Base-by-base conservation (phyloP, 2,888 invertebrate genomes). In the Tetragonisca angustula region DNA sequence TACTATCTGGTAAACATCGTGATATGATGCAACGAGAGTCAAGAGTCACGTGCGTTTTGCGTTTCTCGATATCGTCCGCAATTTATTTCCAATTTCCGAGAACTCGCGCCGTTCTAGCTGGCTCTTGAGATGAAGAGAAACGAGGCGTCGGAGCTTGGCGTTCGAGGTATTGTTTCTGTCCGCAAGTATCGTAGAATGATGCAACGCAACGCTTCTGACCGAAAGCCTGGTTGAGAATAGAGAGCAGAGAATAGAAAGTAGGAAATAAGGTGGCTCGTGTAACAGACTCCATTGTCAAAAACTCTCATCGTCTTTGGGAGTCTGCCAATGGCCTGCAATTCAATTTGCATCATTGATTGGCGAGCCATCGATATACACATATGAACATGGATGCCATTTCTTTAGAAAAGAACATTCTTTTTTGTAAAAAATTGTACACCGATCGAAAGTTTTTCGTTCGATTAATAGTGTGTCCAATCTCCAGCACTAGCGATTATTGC, bases 301-400 rank as follows among this genome's bases (percentile, higher is more conserved):
- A 43, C 88, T 92, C 89, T 91, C 43, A 43, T 43, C 43, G 43
- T 43, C 9, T 43, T 92, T 90, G 91, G 90, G 88, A 91, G 91
- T 88, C 90, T 90, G 90, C 87, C 92, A 92, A 91, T 92, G 91
- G 84, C 84, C 76, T 77, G 80, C 86, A 84, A 91, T 92, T 91
- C 91, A 91, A 91, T 90, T 92, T 27, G 27, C 27, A 27, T 27
- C 27, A 27, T 27, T 91, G 90, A 91, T 90, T 90, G 85, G 89
- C 85, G 89, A 90, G 88, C 89, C 88, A 82, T 90, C 90, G 88
- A 89, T 43, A 43, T 43, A 43, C 32, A 4, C 9, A 43, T 43
- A 43, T 11, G 43, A 43, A 43, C 2, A 11, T 43, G 43, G 43
- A 43, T 11, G 9, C 43, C 43, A 43, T 43, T 43, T 43, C 9